phyloP scores from a whole-genome alignment of 2,113 vertebrate species.

The Redunca redunca region DNA sequence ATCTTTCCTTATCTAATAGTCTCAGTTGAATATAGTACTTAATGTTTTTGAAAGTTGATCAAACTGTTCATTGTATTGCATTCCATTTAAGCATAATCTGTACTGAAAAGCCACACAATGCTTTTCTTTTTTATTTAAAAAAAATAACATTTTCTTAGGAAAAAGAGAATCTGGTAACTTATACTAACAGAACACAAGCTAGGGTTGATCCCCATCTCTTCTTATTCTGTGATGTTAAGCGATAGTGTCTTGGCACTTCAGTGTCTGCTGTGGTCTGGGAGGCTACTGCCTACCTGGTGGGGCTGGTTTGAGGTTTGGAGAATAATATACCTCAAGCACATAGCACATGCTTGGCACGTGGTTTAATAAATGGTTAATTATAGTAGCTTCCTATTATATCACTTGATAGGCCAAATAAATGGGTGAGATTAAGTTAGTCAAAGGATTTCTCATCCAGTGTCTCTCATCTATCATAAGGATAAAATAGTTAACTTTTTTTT shows the following conservation, averaged over 20 bases:
- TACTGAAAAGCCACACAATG: not conserved
- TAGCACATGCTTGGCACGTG: not conserved
- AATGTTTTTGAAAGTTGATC: not conserved
- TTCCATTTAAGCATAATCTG: not conserved
- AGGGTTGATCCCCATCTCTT: not conserved
- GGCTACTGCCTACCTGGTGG: not conserved
- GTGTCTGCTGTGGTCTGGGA: not conserved
- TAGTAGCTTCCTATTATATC: not conserved
- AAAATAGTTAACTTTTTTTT: not conserved
- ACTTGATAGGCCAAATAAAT: not conserved
- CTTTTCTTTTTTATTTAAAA: not conserved
- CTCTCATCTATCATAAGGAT: not conserved
- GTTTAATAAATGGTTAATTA: not conserved
- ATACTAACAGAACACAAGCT: not conserved
- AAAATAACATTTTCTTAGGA: not conserved
- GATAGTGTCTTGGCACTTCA: not conserved
- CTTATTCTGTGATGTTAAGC: not conserved
- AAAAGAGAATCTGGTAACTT: not conserved
- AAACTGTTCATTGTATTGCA: not conserved
- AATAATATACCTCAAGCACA: not conserved
- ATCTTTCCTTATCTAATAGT: not conserved
- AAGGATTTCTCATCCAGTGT: not conserved
- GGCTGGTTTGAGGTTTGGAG: not conserved
- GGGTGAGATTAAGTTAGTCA: not conserved
- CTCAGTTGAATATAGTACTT: not conserved